Percentiles rank a stretch among this genome's conserved stretches.
These are phyloP conservation scores for Geothlypis trichas DNA, from an alignment of 2,113 vertebrate species.

Conservation along the genomic window DNA sequence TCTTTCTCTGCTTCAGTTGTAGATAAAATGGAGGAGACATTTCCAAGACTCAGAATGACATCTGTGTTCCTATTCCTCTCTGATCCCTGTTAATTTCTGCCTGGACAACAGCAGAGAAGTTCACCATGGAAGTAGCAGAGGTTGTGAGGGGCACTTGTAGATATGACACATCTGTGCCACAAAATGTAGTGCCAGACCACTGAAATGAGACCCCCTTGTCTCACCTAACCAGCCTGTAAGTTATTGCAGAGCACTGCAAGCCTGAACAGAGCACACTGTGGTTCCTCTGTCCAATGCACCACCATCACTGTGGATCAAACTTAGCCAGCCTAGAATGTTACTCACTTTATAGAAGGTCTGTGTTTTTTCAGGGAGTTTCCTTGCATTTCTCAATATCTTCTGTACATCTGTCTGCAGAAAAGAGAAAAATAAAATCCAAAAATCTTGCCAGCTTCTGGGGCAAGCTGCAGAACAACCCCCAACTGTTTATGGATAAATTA, in stretches of 20 bases:
- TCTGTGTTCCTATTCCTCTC: background rate
- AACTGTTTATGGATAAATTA: background rate
- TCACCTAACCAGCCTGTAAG: background rate
- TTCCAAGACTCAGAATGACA: background rate
- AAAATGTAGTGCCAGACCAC: background rate
- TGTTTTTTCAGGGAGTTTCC: constrained; percentile 98
- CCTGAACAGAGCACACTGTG: background rate
- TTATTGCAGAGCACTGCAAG: background rate
- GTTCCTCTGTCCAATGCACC: background rate
- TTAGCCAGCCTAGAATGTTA: background rate
- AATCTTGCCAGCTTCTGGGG: background rate
- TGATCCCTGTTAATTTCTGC: background rate
- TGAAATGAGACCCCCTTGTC: background rate
- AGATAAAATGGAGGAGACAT: background rate
- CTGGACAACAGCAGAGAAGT: background rate
- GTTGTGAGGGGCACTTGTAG: background rate
- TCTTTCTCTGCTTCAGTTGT: background rate
- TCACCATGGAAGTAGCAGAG: background rate
- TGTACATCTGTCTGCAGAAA: constrained; percentile 92
- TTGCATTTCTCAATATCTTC: constrained; percentile 97
- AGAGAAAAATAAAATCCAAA: background rate
- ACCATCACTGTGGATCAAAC: background rate
- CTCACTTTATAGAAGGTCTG: constrained; percentile 98
- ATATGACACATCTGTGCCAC: background rate
- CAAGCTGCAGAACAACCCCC: background rate